Evolutionary conservation across 2,888 invertebrate genomes (phyloP).

Genomic region (Volucella bombylans): DNA sequence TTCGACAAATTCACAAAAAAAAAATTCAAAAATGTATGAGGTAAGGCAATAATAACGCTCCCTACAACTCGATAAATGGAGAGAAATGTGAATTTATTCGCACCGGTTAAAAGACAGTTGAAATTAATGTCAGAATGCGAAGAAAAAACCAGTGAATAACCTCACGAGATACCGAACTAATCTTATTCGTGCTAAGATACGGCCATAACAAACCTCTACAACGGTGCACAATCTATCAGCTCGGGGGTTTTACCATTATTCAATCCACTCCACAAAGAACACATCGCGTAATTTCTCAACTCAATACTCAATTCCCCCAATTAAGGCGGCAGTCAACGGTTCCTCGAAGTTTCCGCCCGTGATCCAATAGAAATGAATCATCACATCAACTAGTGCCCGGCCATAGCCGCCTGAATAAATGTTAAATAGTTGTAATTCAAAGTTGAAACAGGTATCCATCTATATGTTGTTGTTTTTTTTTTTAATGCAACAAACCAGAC

Average conservation of each 20-base stretch:
- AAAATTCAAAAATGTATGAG: too few relatives aligned
- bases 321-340: background rate
- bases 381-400: background rate
- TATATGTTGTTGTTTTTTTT: background rate
- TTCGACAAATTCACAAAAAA: too few relatives aligned
- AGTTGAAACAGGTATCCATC: background rate
- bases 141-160: too few relatives aligned
- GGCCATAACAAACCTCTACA: too few relatives aligned
- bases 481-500: background rate
- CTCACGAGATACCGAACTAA: too few relatives aligned
- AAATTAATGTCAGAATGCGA: too few relatives aligned
- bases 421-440: conserved; percentile 4
- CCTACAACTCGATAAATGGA: too few relatives aligned
- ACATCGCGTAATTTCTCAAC: background rate
- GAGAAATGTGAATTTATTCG: too few relatives aligned
- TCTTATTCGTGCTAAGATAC: too few relatives aligned
- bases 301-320: background rate
- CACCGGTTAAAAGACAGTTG: too few relatives aligned
- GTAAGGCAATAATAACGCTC: too few relatives aligned
- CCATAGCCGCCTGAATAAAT: conserved; percentile 1
- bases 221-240: too few relatives aligned
- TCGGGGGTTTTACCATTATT: background rate
- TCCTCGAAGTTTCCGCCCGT: conserved; percentile 36
- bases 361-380: conserved; percentile 40
- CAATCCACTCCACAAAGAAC: background rate